Evolutionary conservation across 2,888 invertebrate genomes (phyloP).

Genomic region (Charanyca ferruginea): DNA sequence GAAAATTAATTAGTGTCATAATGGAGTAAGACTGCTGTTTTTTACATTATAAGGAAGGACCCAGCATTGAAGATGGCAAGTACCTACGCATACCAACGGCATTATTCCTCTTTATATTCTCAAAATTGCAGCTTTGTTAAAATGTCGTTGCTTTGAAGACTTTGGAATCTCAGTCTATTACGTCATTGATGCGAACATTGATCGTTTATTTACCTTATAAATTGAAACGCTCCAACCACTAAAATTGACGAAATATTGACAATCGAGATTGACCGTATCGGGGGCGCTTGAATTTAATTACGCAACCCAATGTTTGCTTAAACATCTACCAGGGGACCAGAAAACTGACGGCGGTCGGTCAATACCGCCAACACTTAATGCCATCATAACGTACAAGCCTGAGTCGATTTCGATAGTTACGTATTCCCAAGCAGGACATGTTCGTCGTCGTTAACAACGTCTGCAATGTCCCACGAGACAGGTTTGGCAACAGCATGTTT

Average conservation of each 20-base stretch:
- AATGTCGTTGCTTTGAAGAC: too few relatives aligned
- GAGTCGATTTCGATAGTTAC: slow-evolving; percentile 55
- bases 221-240: neutral
- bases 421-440: slow-evolving; percentile 59
- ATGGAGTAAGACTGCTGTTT: too few relatives aligned
- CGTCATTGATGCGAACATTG: neutral
- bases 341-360: slow-evolving; percentile 39
- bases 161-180: neutral
- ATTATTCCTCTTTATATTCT: too few relatives aligned
- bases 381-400: slow-evolving; percentile 52
- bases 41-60: too few relatives aligned
- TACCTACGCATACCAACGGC: too few relatives aligned
- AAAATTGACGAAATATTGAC: slow-evolving; percentile 1
- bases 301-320: slow-evolving; percentile 14
- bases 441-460: slow-evolving; percentile 61
- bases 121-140: too few relatives aligned
- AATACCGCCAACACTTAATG: slow-evolving; percentile 44
- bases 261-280: neutral
- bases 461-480: slow-evolving; percentile 53
- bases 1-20: too few relatives aligned
- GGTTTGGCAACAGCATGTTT: slow-evolving; percentile 58
- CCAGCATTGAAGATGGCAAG: too few relatives aligned
- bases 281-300: slow-evolving; percentile 7
- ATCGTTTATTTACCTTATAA: neutral
- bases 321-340: slow-evolving; percentile 40